phyloP scores from a whole-genome alignment of 2,113 vertebrate species.

The Felis catus region F.catus_Fca126_mat1.0 CM031412.1:164079001-164079500 shows the following conservation, averaged over 20 bases:
- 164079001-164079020: neutral
- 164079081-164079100: neutral
- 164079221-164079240: neutral
- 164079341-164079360: no score
- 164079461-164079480: neutral
- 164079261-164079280: no score
- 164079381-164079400: no score
- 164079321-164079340: no score
- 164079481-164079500: neutral
- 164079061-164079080: neutral
- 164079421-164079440: no score
- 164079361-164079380: no score
- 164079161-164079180: constrained; percentile 3
- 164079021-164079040: neutral
- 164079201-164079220: neutral
- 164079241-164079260: neutral
- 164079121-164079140: neutral
- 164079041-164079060: neutral
- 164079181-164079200: neutral
- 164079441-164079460: no score
- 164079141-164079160: neutral
- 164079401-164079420: no score
- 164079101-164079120: neutral
- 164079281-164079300: no score
- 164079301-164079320: no score